Evolutionary conservation across 2,888 invertebrate species (phyloP), one percentile per base, ranked within the genome.

Genomic region (Melinaea marsaeus): DNA sequence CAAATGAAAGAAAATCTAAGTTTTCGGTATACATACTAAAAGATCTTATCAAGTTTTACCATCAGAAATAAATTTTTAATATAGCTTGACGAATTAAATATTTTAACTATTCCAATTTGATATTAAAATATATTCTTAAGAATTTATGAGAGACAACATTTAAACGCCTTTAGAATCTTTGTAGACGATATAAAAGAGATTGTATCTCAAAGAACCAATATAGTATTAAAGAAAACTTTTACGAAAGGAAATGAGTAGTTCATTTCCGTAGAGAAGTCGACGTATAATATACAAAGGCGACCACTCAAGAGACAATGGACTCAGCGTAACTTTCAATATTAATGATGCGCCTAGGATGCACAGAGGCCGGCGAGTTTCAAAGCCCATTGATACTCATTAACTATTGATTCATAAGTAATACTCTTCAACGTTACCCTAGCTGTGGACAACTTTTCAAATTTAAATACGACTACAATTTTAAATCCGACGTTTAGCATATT

Each of bases 331-430:
- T 88, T 88, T 84, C 87, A 88, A 87, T 89, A 89, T 90, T 90
- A 90, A 90, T 88, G 88, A 90, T 86, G 88, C 85, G 79, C 83
- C 79, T 78, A 83, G 83, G 84, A 85, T 86, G 88, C 88, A 87
- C 82, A 86, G 84, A 79, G 79, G 74, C 80, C 74, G 81, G 75
- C 75, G 78, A 85, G 81, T 82, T 85, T 85, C 84, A 85, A 88
- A 87, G 79, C 78, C 84, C 80, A 88, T 87, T 86, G 89, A 88
- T 88, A 86, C 87, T 89, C 88, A 89, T 90, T 89, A 88, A 86
- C 84, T 89, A 90, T 90, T 88, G 88, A 89, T 86, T 90, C 88
- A 89, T 89, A 90, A 90, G 88, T 89, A 89, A 90, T 90, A 86
- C 86, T 84, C 86, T 86, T 86, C 84, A 84, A 84, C 81, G 81